These are phyloP conservation scores for Nysson spinosus DNA, from an alignment of 2,888 invertebrate species.

Conservation along the genomic window DNA sequence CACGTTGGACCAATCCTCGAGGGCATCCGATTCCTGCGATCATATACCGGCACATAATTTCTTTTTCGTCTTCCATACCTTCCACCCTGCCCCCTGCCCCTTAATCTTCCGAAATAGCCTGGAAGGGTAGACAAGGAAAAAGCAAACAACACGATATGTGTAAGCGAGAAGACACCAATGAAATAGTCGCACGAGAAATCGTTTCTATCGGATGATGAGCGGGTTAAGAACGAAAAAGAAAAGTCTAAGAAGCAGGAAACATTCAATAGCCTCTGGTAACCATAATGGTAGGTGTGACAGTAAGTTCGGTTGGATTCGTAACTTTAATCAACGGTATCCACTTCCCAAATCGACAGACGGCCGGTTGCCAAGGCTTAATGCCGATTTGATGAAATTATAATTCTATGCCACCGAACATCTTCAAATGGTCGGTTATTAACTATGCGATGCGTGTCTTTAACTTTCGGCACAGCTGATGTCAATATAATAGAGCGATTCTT, in stretches of 20 bases:
- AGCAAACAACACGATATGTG: background rate
- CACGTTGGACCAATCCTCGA: slow-evolving; percentile 40
- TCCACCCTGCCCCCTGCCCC: slow-evolving; percentile 5
- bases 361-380: slow-evolving; percentile 49
- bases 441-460: slow-evolving; percentile 36
- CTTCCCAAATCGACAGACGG: slow-evolving; percentile 30
- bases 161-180: too few species aligned
- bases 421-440: slow-evolving; percentile 65
- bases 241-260: background rate
- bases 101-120: slow-evolving; percentile 5
- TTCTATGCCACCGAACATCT: slow-evolving; percentile 43
- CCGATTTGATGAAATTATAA: slow-evolving; percentile 70
- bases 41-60: slow-evolving; percentile 45
- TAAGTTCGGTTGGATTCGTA: slow-evolving; percentile 16
- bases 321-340: slow-evolving; percentile 32
- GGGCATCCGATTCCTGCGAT: slow-evolving; percentile 49
- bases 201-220: background rate
- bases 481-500: slow-evolving; percentile 67
- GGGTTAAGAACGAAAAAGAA: slow-evolving; percentile 2
- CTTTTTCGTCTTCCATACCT: slow-evolving; percentile 15
- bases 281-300: slow-evolving; percentile 31
- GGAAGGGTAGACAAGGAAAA: slow-evolving; percentile 24
- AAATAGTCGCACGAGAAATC: slow-evolving; percentile 20
- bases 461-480: slow-evolving; percentile 60
- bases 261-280: background rate